A percentile compares a stretch with the other conserved stretches of the same genome.
These are phyloP conservation scores for Coregonus ussuriensis DNA, from an alignment of 2,797 vertebrate species.

Conservation along the genomic window DNA sequence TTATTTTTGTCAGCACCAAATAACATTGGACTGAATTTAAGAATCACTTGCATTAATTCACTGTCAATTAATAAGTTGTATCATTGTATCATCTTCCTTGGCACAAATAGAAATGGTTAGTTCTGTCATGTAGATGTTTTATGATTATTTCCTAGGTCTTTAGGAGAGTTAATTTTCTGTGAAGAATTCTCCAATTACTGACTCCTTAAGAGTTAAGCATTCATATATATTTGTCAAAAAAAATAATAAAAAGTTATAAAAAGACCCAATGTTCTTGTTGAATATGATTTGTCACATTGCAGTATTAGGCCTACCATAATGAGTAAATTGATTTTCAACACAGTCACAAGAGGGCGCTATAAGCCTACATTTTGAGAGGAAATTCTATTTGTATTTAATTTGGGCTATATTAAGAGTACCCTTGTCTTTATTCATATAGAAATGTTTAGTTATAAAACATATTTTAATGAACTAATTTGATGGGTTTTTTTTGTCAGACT, in stretches of 20 bases:
- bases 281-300: not conserved
- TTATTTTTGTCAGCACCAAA: constrained; percentile 27
- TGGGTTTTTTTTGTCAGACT: not conserved
- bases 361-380: too few species aligned
- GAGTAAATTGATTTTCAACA: not conserved
- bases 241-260: constrained; percentile 73
- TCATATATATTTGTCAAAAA: constrained; percentile 84
- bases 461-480: not conserved
- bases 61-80: constrained; percentile 61
- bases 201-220: constrained; percentile 75
- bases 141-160: constrained; percentile 61
- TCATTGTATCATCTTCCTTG: constrained; percentile 49
- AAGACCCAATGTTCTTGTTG: constrained; percentile 14
- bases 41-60: constrained; percentile 56
- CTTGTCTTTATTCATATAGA: not conserved
- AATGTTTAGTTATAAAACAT: not conserved
- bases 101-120: constrained; percentile 68
- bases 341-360: constrained; percentile 67
- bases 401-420: not conserved
- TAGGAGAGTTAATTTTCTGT: constrained; percentile 75
- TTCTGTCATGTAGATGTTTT: constrained; percentile 48
- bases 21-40: constrained; percentile 47
- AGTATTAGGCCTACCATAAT: not conserved
- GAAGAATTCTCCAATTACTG: constrained; percentile 79
- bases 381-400: not conserved